Percentiles rank a stretch among this genome's conserved stretches.
Conservation (phyloP, 1,140 invertebrate genomes). For the Drosophila nikananu region DNA sequence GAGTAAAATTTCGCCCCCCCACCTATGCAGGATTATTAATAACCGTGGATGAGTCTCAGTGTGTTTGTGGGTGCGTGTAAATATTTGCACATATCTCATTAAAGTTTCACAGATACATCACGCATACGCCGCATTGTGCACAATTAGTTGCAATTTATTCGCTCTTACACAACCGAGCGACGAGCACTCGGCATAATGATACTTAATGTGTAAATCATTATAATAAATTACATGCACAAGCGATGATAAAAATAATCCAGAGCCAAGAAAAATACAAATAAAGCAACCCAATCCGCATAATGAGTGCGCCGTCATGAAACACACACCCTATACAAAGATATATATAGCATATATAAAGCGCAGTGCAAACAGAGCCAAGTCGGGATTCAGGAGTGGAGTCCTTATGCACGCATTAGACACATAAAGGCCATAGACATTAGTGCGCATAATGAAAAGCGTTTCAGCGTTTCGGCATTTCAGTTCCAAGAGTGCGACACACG, state of each 20-base stretch:
- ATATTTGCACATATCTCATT: constrained; percentile 54
- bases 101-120: constrained; percentile 51
- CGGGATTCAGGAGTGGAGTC: constrained; percentile 38
- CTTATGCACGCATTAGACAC: constrained; percentile 63
- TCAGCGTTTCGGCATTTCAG: constrained; percentile 34
- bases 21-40: constrained; percentile 64
- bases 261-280: constrained; percentile 43
- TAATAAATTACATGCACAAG: constrained; percentile 69
- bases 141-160: constrained; percentile 65
- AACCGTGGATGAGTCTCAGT: constrained; percentile 13
- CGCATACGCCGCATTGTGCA: constrained; percentile 56
- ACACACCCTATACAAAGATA: constrained; percentile 22
- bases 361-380: constrained; percentile 44
- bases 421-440: constrained; percentile 77
- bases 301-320: constrained; percentile 55
- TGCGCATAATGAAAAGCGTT: constrained; percentile 72
- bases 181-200: constrained; percentile 52
- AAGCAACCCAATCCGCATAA: constrained; percentile 57
- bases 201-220: constrained; percentile 73
- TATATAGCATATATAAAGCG: constrained; percentile 4
- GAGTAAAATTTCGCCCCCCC: constrained; percentile 29
- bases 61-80: constrained; percentile 17
- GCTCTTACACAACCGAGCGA: constrained; percentile 9
- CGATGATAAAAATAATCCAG: constrained; percentile 66
- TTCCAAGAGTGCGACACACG: constrained; percentile 54